Evolutionary conservation across 2,888 invertebrate genomes (phyloP).

Genomic region (Nebria brevicollis): DNA sequence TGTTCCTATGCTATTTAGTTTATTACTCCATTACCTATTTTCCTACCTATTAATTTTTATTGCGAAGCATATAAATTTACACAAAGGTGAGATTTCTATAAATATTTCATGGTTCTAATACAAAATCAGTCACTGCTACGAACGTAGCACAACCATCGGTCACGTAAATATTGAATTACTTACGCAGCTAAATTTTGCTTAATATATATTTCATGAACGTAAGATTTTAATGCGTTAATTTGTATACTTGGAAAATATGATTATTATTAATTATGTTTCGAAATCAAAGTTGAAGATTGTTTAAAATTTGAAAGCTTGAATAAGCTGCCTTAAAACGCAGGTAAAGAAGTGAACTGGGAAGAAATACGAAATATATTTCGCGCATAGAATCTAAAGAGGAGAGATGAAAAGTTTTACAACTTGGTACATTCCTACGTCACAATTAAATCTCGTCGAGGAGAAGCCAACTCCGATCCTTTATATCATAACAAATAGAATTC

Average conservation of each 20-base stretch:
- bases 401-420: slow-evolving; percentile 25
- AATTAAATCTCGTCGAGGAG: slow-evolving; percentile 36
- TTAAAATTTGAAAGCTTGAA: slow-evolving; percentile 15
- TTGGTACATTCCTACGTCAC: slow-evolving; percentile 42
- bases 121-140: no score
- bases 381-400: slow-evolving; percentile 11
- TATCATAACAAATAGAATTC: slow-evolving; percentile 47
- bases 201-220: not conserved
- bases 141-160: no score
- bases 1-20: not conserved
- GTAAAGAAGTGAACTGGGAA: slow-evolving; percentile 30
- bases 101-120: no score
- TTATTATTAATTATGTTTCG: not conserved
- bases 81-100: no score
- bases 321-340: slow-evolving; percentile 38
- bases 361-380: slow-evolving; percentile 43
- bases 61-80: no score
- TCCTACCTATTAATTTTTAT: no score
- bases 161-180: no score
- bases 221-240: not conserved
- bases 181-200: no score
- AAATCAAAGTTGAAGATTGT: not conserved
- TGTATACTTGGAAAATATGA: not conserved
- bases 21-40: not conserved
- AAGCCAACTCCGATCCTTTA: slow-evolving; percentile 26